These are phyloP conservation scores for Hydropotes inermis DNA, from an alignment of 2,113 vertebrate species.

Conservation along the genomic window DNA sequence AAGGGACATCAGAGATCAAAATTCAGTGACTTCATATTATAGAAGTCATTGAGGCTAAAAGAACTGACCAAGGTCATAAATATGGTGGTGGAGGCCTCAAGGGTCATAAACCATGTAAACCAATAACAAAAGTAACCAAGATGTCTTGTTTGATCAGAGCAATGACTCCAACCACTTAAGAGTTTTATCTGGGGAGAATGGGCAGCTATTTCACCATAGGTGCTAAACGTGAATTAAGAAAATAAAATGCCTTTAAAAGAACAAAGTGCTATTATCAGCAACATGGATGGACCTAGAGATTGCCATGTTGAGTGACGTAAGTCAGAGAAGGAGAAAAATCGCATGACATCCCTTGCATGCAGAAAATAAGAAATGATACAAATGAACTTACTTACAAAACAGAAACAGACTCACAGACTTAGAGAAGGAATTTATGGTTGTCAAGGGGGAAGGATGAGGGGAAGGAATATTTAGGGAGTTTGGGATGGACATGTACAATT, in stretches of 20 bases:
- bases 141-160: constrained; percentile 24
- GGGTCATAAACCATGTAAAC: constrained; percentile 26
- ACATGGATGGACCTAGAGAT: neutral
- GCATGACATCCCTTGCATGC: neutral
- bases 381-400: neutral
- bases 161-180: constrained; percentile 37
- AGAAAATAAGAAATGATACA: neutral
- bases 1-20: constrained; percentile 48
- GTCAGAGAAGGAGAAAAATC: neutral
- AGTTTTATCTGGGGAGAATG: neutral
- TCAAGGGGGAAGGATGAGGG: neutral
- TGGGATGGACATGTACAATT: neutral
- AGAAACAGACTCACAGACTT: neutral
- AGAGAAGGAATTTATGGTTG: neutral
- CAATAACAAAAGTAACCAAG: constrained; percentile 43
- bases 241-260: neutral
- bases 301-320: neutral
- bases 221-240: neutral
- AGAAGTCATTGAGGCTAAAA: constrained; percentile 34
- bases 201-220: neutral
- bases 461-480: neutral
- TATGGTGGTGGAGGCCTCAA: constrained; percentile 36
- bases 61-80: constrained; percentile 40
- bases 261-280: neutral
- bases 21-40: constrained; percentile 60